phyloP scores from a whole-genome alignment of 2,888 invertebrate genomes.

The Phyllotreta cruciferae region DNA sequence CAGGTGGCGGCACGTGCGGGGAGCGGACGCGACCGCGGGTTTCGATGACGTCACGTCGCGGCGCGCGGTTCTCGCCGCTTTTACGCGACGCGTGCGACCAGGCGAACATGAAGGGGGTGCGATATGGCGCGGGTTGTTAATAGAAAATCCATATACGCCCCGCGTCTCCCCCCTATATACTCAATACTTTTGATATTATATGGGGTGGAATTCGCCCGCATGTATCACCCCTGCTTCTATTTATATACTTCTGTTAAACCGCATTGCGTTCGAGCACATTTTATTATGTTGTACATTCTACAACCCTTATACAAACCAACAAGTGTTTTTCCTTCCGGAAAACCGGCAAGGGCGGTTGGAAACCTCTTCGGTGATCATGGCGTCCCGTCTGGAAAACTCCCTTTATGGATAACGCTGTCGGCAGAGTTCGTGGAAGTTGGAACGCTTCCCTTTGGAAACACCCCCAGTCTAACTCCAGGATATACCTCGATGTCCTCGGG shows the following conservation, averaged over 20 bases:
- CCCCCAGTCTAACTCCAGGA: slow-evolving; percentile 28
- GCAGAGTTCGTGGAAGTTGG: slow-evolving; percentile 29
- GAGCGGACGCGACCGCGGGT: not conserved
- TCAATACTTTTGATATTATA: too few relatives aligned
- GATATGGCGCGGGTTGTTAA: slow-evolving; percentile 2
- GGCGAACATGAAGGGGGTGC: slow-evolving; percentile 8
- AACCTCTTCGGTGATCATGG: slow-evolving; percentile 7
- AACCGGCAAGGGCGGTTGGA: slow-evolving; percentile 7
- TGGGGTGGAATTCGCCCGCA: too few relatives aligned
- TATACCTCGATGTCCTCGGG: slow-evolving; percentile 22
- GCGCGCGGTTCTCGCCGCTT: slow-evolving; percentile 13
- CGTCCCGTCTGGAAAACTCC: slow-evolving; percentile 29
- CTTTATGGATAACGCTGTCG: slow-evolving; percentile 33
- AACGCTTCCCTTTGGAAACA: slow-evolving; percentile 26
- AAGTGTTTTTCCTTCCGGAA: not conserved
- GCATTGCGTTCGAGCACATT: too few relatives aligned
- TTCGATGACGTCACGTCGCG: slow-evolving; percentile 9
- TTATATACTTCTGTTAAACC: not conserved
- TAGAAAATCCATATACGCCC: not conserved
- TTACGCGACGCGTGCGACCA: slow-evolving; percentile 12
- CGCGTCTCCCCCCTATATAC: too few relatives aligned
- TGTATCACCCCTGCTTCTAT: not conserved
- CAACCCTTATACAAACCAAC: too few relatives aligned
- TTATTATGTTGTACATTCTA: too few relatives aligned
- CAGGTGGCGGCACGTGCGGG: slow-evolving; percentile 4